A percentile compares a stretch with the other conserved stretches of the same genome.
Conservation (phyloP, 1,140 invertebrate species). For the Magallana angulata region DNA sequence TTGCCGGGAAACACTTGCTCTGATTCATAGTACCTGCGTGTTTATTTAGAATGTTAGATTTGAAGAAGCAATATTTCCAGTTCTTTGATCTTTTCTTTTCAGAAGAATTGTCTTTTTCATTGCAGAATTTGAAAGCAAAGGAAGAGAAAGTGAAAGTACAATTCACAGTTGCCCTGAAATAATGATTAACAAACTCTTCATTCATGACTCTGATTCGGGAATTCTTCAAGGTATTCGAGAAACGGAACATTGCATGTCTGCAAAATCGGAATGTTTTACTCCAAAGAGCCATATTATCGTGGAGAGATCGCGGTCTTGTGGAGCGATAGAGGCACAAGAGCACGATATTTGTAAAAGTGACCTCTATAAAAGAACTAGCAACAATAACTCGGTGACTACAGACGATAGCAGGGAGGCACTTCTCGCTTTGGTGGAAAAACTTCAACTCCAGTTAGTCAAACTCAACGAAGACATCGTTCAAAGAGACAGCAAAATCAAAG, state of each 20-base stretch:
- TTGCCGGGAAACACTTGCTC: no score
- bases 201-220: background rate
- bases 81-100: no score
- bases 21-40: no score
- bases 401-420: background rate
- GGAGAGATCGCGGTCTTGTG: background rate
- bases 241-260: background rate
- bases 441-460: slow-evolving; percentile 9
- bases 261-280: background rate
- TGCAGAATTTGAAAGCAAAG: background rate
- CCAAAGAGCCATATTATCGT: background rate
- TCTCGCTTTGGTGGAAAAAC: background rate
- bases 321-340: background rate
- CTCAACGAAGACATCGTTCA: slow-evolving; percentile 8
- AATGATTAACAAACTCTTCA: background rate
- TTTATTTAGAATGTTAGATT: no score
- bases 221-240: background rate
- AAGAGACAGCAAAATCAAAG: slow-evolving; percentile 15
- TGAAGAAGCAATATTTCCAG: no score
- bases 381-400: background rate
- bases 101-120: no score
- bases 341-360: background rate
- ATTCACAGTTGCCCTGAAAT: slow-evolving; percentile 8
- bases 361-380: background rate
- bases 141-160: slow-evolving; percentile 9